These are phyloP conservation scores for Gymnobelideus leadbeateri DNA, from an alignment of 2,113 vertebrate genomes.

Conservation along the genomic window DNA sequence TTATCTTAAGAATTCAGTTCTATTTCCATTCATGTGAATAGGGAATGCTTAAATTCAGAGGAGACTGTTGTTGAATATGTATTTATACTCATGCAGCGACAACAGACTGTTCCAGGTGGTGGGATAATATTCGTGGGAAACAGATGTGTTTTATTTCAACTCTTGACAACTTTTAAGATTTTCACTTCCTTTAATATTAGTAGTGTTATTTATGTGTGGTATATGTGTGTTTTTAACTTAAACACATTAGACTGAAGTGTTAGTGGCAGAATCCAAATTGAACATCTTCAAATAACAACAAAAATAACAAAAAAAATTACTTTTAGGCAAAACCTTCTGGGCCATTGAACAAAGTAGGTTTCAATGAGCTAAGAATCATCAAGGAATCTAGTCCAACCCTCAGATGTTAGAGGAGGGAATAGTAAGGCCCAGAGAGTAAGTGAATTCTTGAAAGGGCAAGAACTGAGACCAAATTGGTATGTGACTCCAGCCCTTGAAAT, in stretches of 20 bases:
- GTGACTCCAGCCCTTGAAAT: not conserved
- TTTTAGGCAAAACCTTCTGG: slow-evolving; percentile 38
- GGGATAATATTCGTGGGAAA: slow-evolving; percentile 36
- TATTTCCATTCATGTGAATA: slow-evolving; percentile 52
- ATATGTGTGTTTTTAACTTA: slow-evolving; percentile 19
- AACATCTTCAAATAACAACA: slow-evolving; percentile 57
- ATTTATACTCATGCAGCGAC: slow-evolving; percentile 26
- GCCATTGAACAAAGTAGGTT: not conserved
- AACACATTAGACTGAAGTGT: slow-evolving; percentile 29
- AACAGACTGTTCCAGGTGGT: not conserved
- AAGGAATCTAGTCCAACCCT: not conserved
- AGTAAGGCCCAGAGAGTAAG: not conserved
- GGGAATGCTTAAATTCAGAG: slow-evolving; percentile 52
- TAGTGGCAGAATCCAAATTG: slow-evolving; percentile 24
- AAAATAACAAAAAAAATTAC: too few species aligned
- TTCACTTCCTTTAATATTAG: slow-evolving; percentile 37
- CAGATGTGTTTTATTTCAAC: slow-evolving; percentile 1
- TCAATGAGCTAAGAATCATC: not conserved
- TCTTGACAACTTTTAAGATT: slow-evolving; percentile 7
- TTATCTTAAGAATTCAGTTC: not conserved
- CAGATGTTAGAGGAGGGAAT: not conserved
- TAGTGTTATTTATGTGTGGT: not conserved
- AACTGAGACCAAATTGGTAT: not conserved
- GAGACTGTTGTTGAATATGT: not conserved
- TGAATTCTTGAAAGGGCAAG: not conserved